Conservation (phyloP, 2,888 invertebrate species). For the Synanthedon tipuliformis region DNA sequence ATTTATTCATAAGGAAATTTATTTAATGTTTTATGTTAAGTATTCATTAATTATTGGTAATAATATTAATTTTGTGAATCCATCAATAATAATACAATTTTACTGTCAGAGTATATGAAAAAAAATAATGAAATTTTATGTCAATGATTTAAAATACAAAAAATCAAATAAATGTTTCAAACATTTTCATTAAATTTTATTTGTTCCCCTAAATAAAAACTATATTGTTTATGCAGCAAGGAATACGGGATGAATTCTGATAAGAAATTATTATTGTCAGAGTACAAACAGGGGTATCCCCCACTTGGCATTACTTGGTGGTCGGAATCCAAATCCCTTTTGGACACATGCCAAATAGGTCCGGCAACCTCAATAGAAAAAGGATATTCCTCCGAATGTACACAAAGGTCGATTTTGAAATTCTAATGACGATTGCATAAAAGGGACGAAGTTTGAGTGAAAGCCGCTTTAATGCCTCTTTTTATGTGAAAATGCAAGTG, state of each 20-base stretch:
- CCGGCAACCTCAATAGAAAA: background rate
- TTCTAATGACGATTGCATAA: background rate
- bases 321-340: background rate
- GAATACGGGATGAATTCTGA: background rate
- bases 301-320: background rate
- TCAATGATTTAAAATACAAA: constrained; percentile 25
- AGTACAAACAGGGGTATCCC: background rate
- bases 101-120: constrained; percentile 29
- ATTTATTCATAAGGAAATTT: background rate
- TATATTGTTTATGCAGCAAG: background rate
- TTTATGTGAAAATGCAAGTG: too few relatives aligned
- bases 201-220: too few relatives aligned
- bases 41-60: constrained; percentile 1
- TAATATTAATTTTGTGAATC: constrained; percentile 8
- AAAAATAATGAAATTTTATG: constrained; percentile 36
- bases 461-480: too few relatives aligned
- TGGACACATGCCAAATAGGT: background rate
- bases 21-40: background rate
- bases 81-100: constrained; percentile 19
- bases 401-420: background rate
- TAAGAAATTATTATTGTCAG: background rate
- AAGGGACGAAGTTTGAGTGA: background rate
- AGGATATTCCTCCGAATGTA: background rate
- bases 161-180: constrained; percentile 58
- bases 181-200: constrained; percentile 15